Evolutionary conservation across 2,797 vertebrate species (phyloP), one percentile per base, ranked within the genome.

Genomic region (Trichosurus vulpecula): DNA sequence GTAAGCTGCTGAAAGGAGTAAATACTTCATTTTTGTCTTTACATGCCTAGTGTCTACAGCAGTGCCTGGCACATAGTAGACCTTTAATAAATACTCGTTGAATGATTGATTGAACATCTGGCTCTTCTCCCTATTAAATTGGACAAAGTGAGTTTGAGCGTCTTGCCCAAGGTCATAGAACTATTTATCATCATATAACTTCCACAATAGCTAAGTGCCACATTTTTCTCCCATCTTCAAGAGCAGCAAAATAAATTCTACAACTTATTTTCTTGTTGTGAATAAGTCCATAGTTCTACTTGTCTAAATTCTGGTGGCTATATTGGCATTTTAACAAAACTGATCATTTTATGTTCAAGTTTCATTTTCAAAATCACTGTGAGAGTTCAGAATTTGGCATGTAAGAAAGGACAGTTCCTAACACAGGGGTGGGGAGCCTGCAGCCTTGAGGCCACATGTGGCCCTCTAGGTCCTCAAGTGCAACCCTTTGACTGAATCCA

Each of bases 321-420:
- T 97, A 96, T 96, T 98, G 97, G 57, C 94, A 81, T 96, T 96
- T 96, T 94, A 92, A 57, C 81, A 92, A 90, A 91, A 52, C 90
- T 97, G 29, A 90, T 97, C 96, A 92, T 96, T 95, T 96, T 54
- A 13, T 98, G 97, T 97, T 90, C 94, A 98, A 97, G 95, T 93
- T 95, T 90, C 93, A 95, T 97, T 41, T 25, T 97, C 92, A 96
- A 97, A 98, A 97, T 97, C 97, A 95, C 97, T 47, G 92, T 96
- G 93, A 92, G 97, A 97, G 91, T 95, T 96, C 16, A 56, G 91
- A 4, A 0, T 96, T 97, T 61, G 58, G 13, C 47, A 47, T 95
- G 93, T 81, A 97, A 52, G 81, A 57, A 14, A 93, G 91, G 92
- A 87, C 41, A 93, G 11, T 94, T 93, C 30, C 51, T 81, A 29